Evolutionary conservation across 2,797 vertebrate genomes (phyloP), one percentile per base, ranked within the genome.

Genomic region (Remorina albescens): DNA sequence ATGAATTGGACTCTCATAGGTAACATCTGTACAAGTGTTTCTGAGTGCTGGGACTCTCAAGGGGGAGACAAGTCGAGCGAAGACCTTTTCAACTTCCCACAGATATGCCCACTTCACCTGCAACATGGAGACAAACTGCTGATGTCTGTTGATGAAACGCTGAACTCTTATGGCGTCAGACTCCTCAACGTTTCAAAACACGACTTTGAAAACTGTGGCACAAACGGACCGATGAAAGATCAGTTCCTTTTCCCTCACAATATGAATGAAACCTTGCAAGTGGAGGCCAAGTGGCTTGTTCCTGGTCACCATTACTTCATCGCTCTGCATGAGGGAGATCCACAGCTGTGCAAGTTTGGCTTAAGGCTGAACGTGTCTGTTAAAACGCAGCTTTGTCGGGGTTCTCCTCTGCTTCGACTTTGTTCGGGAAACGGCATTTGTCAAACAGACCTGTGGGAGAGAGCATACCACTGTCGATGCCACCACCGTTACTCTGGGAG

Each of bases 61-160:
- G 81, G 44, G 49, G 62, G 30, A 54, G 79, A 42, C n/a, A 68
- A 82, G 41, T 80, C 41, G 8, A 79, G 71, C 12, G 80, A 76
- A 11, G 64, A 58, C 13, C 18, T 44, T 51, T 80, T 91, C 55
- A 86, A 13, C 57, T 80, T 95, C 49, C 93, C 94, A 41, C 95
- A 96, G 80, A 92, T 97, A 76, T 97, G 95, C 71, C 95, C 96
- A 37, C 86, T 97, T 51, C 91, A 96, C 69, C 85, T 97, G 84
- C 96, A 97, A 6, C 63, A 94, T 6, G 95, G 95, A 69, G 95
- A 96, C 16, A 89, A 79, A 19, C 90, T 97, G 76, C 84, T 95
- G 61, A 90, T 96, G 86, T 94, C 93, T 28, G 70, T 83, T 19
- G 94, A 94, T 76, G 84, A 84, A 23, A 92, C 91, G 0, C 93